Base-by-base conservation (phyloP, 1,140 invertebrate genomes). In the Sitophilus oryzae region DNA sequence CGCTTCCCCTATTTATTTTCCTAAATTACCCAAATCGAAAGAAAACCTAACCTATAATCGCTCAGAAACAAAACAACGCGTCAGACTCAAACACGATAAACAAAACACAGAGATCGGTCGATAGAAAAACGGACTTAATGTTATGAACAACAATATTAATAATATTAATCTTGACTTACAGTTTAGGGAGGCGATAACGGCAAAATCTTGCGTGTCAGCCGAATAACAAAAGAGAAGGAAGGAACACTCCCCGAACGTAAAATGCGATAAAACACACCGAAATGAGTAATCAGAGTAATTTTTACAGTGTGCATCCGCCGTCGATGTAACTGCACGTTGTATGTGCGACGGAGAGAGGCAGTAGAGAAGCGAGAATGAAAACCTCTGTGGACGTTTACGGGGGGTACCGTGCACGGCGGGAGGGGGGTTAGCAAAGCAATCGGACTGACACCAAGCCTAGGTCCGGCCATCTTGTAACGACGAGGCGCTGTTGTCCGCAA, bases 401-500 rank as follows among this genome's bases (percentile, higher is more conserved):
- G 67, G 67, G 61, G 66, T 65, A 66, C 67, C 66, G 66, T 68
- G 67, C 65, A 67, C 66, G 58, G 63, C 61, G 63, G 65, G 66
- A 65, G 66, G 61, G 61, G 63, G 66, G 66, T 66, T 68, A 61
- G 68, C 66, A 68, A 64, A 70, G 68, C 68, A 70, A 70, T 70
- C 68, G 68, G 68, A 70, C 68, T 70, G 68, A 70, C 68, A 70
- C 68, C 68, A 70, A 70, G 68, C 68, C 68, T 70, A 70, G 68
- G 67, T 69, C 68, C 68, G 68, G 68, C 68, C 68, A 70, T 70
- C 68, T 70, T 70, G 68, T 70, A 66, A 68, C 67, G 67, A 66
- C 62, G 54, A 66, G 67, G 61, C 66, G 66, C 66, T 64, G 57
- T 61, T 65, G 60, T 64, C 58, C 58, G 58, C 56, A 53, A 65